A percentile compares a stretch with the other conserved stretches of the same genome.
These are phyloP conservation scores for Blastobasis adustella DNA, from an alignment of 2,888 invertebrate species.

Conservation along the genomic window DNA sequence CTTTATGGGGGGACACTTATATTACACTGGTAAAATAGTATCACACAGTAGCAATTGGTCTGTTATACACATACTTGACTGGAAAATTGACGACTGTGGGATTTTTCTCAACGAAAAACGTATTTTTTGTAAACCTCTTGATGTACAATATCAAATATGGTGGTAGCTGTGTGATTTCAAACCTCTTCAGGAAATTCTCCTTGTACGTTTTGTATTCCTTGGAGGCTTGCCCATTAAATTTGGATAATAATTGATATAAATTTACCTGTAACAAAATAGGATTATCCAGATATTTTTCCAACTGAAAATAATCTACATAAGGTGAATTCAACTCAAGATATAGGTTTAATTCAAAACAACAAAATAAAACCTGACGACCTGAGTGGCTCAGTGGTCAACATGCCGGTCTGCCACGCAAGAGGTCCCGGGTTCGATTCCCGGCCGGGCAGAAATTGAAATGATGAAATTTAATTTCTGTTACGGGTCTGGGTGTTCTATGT, in stretches of 20 bases:
- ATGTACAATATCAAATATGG: slow-evolving; percentile 97
- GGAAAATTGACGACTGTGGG: slow-evolving; percentile 99
- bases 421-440: too few species aligned
- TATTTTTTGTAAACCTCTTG: slow-evolving; percentile 98
- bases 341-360: too few species aligned
- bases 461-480: too few species aligned
- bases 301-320: neutral
- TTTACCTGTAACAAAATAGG: slow-evolving; percentile 80
- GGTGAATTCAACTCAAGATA: too few species aligned
- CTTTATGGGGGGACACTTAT: too few species aligned
- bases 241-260: slow-evolving; percentile 92
- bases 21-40: too few species aligned
- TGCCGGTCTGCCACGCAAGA: too few species aligned
- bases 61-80: slow-evolving; percentile 87
- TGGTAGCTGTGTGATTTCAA: slow-evolving; percentile 94
- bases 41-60: too few species aligned
- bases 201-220: slow-evolving; percentile 99
- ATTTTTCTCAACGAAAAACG: slow-evolving; percentile 99
- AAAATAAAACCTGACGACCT: too few species aligned
- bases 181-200: slow-evolving; percentile 97
- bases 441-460: too few species aligned
- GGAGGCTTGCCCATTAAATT: slow-evolving; percentile 96
- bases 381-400: too few species aligned
- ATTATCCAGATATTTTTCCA: neutral
- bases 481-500: too few species aligned